Evolutionary conservation across 2,888 invertebrate species (phyloP).

Genomic region (Apodemia duryi): DNA sequence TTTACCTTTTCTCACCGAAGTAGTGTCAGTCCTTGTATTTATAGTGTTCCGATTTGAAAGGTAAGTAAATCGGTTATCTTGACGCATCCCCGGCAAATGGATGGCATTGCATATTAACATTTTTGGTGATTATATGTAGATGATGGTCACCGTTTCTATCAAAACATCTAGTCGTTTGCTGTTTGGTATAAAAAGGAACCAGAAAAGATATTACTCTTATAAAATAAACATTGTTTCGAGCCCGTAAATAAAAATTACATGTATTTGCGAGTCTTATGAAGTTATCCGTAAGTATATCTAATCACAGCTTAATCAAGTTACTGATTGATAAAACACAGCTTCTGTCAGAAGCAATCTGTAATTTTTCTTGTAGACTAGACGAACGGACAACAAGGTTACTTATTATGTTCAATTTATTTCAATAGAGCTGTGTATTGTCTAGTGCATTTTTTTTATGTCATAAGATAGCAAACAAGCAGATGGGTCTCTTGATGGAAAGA

Average conservation of each 20-base stretch:
- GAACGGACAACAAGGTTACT: background rate
- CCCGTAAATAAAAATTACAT: background rate
- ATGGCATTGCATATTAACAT: too few relatives aligned
- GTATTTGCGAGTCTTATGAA: background rate
- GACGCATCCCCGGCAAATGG: too few relatives aligned
- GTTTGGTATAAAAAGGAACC: background rate
- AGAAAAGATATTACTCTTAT: background rate
- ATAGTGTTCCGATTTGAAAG: too few relatives aligned
- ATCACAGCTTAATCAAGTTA: constrained; percentile 1
- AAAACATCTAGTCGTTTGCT: too few relatives aligned
- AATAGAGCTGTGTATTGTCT: background rate
- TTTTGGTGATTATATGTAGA: too few relatives aligned
- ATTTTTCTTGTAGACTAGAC: constrained; percentile 3
- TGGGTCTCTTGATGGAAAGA: too few relatives aligned
- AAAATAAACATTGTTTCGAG: background rate
- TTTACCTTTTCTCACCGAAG: too few relatives aligned
- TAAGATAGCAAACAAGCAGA: too few relatives aligned
- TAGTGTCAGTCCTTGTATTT: too few relatives aligned
- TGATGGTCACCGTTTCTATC: too few relatives aligned
- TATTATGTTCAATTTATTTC: background rate
- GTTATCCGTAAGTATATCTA: constrained; percentile 2
- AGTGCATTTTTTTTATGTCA: too few relatives aligned
- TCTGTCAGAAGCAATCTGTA: background rate
- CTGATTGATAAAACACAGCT: constrained; percentile 6
- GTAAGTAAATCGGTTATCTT: too few relatives aligned